phyloP scores from a whole-genome alignment of 2,888 invertebrate genomes.

The Tinea semifulvella region DNA sequence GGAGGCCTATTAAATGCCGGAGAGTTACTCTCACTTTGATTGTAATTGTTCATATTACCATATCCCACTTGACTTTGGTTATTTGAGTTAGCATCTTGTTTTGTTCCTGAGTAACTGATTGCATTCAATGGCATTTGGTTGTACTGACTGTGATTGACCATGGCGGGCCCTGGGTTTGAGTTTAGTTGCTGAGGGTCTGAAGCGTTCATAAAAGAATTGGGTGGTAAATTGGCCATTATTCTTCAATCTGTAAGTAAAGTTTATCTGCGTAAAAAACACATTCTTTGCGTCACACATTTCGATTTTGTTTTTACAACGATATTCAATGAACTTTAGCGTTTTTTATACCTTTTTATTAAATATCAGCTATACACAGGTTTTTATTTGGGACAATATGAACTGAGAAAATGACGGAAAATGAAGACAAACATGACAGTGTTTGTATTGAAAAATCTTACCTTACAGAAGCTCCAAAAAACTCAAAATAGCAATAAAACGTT shows the following conservation, averaged over 20 bases:
- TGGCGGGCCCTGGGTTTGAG: constrained; percentile 32
- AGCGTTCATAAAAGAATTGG: constrained; percentile 44
- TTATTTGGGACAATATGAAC: background rate
- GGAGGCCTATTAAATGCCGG: constrained; percentile 54
- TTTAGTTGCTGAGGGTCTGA: constrained; percentile 37
- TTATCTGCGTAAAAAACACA: background rate
- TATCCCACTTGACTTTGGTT: constrained; percentile 32
- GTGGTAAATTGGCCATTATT: constrained; percentile 58
- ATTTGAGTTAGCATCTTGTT: constrained; percentile 51
- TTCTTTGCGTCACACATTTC: background rate
- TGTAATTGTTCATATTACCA: constrained; percentile 37
- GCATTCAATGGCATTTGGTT: constrained; percentile 38
- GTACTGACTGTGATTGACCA: constrained; percentile 34
- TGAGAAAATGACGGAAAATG: constrained; percentile 1
- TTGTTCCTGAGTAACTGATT: constrained; percentile 35
- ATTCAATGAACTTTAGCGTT: background rate
- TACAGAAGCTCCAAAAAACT: background rate
- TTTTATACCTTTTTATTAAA: background rate
- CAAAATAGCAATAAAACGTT: background rate
- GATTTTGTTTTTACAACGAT: background rate
- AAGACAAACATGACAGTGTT: background rate
- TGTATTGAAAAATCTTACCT: constrained; percentile 5
- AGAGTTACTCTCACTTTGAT: constrained; percentile 49
- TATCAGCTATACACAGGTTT: constrained; percentile 1
- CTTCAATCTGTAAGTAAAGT: constrained; percentile 45